A percentile compares a stretch with the other conserved stretches of the same genome.
Evolutionary conservation across 2,113 vertebrate species (phyloP).

Genomic region (Trochalopteron elliotii): DNA sequence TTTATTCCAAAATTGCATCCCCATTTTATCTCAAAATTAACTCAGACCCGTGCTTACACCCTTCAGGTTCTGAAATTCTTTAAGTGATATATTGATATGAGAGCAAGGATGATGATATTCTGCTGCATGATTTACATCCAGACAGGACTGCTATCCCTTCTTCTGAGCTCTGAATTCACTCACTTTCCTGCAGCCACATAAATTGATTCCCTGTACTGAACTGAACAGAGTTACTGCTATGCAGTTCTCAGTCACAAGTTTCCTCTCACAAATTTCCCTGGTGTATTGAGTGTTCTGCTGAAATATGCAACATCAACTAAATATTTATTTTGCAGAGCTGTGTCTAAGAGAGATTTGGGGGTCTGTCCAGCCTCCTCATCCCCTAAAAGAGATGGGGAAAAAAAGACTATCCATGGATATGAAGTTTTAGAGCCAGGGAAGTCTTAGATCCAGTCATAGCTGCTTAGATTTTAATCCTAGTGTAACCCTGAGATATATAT

Average conservation of each 20-base stretch:
- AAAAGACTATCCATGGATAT: neutral
- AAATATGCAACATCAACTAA: neutral
- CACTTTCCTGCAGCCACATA: neutral
- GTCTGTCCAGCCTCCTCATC: neutral
- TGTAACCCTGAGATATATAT: neutral
- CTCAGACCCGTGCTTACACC: neutral
- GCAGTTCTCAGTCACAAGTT: neutral
- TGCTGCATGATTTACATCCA: neutral
- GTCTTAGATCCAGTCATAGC: neutral
- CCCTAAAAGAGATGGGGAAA: neutral
- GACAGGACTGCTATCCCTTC: neutral
- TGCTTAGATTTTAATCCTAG: neutral
- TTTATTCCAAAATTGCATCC: neutral
- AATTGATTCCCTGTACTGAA: neutral
- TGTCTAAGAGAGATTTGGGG: neutral
- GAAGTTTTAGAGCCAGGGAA: neutral
- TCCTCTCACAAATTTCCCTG: neutral
- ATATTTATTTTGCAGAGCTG: neutral
- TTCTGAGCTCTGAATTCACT: neutral
- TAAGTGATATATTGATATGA: neutral
- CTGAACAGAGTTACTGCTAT: neutral
- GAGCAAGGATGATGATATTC: neutral
- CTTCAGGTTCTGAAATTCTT: neutral
- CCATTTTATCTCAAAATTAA: neutral
- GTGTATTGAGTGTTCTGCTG: neutral